Evolutionary conservation across 2,888 invertebrate species (phyloP).

Genomic region (Horisme vitalbata): DNA sequence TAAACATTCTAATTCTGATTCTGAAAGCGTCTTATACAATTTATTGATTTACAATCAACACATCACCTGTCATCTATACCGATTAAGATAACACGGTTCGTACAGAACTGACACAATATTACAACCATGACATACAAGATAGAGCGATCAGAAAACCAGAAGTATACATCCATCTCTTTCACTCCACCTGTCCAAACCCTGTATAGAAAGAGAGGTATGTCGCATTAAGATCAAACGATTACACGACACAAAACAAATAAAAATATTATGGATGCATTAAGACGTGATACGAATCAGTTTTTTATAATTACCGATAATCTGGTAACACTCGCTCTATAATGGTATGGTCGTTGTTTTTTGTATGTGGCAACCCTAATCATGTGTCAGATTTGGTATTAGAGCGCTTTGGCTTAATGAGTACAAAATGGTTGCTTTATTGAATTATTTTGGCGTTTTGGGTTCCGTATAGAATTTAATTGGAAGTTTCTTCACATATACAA

Average conservation of each 20-base stretch:
- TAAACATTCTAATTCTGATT: not conserved
- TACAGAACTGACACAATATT: slow-evolving; percentile 63
- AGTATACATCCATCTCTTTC: slow-evolving; percentile 58
- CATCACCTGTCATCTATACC: slow-evolving; percentile 55
- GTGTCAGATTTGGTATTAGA: slow-evolving; percentile 76
- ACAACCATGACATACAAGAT: slow-evolving; percentile 52
- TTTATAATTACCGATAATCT: slow-evolving; percentile 81
- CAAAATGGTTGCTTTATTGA: slow-evolving; percentile 64
- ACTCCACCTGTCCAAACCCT: slow-evolving; percentile 26
- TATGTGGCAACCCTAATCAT: slow-evolving; percentile 78
- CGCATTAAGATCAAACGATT: slow-evolving; percentile 70
- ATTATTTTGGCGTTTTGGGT: slow-evolving; percentile 54
- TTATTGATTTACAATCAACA: slow-evolving; percentile 37
- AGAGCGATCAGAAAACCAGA: slow-evolving; percentile 72
- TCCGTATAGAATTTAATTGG: slow-evolving; percentile 20
- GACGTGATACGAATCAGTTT: slow-evolving; percentile 66
- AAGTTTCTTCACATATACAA: no score
- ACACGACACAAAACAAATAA: slow-evolving; percentile 74
- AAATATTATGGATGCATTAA: slow-evolving; percentile 78
- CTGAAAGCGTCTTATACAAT: not conserved
- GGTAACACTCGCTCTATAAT: slow-evolving; percentile 78
- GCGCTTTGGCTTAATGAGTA: slow-evolving; percentile 66
- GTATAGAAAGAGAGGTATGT: slow-evolving; percentile 50
- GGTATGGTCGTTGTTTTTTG: slow-evolving; percentile 70
- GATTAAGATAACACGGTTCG: slow-evolving; percentile 61